Percentiles rank a stretch among this genome's conserved stretches.
Evolutionary conservation across 2,797 vertebrate genomes (phyloP).

Genomic region (Carduelis carduelis): DNA sequence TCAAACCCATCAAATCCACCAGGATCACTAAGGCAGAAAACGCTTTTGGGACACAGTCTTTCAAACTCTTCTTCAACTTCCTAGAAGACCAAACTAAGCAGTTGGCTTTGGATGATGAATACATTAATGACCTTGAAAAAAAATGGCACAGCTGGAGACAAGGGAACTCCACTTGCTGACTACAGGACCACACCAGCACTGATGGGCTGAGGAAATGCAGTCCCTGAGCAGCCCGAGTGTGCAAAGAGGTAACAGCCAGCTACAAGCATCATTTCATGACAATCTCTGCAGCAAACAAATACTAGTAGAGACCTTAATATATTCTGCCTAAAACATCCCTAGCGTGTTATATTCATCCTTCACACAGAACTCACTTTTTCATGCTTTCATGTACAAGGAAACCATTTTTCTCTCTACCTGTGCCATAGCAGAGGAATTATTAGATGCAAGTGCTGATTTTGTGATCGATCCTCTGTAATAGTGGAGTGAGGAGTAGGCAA

Average conservation of each 20-base stretch:
- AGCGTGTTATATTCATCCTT: not conserved
- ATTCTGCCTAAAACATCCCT: not conserved
- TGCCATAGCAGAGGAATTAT: not conserved
- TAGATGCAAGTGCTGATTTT: not conserved
- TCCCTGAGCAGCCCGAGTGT: not conserved
- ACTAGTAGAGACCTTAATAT: not conserved
- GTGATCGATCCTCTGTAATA: not conserved
- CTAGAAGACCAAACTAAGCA: not conserved
- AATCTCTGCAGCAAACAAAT: not conserved
- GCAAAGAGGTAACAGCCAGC: not conserved
- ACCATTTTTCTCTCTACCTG: not conserved
- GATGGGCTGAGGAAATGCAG: not conserved
- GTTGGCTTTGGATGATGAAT: not conserved
- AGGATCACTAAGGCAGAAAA: not conserved
- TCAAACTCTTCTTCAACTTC: not conserved
- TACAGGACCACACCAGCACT: not conserved
- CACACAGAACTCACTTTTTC: not conserved
- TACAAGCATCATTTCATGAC: not conserved
- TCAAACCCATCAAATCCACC: not conserved
- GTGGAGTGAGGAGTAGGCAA: not conserved
- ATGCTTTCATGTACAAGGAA: not conserved
- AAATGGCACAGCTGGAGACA: not conserved
- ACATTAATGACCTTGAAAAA: not conserved
- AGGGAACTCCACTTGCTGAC: not conserved
- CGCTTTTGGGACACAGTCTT: not conserved